Evolutionary conservation across 1,140 invertebrate species (phyloP), one percentile per base, ranked within the genome.

Genomic region (Chionoecetes opilio): DNA sequence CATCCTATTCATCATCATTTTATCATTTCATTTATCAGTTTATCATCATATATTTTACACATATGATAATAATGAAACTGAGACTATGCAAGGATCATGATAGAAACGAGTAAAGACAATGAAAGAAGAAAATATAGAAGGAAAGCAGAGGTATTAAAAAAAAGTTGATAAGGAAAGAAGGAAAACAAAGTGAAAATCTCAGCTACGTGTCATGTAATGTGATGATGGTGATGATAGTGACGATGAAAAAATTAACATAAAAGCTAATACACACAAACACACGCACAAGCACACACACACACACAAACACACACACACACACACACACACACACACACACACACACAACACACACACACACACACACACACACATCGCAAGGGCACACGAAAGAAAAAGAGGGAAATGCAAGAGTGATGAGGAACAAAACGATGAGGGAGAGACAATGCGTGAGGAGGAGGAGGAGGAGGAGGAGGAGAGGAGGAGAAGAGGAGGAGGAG

Each of bases 301-400:
- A 87, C 85, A 87, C 85, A 86, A 3, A 87, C 85, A 87, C 85
- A 87, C 85, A 87, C 85, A 87, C 85, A 87, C 85, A 87, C 85
- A 87, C 85, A 86, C 86, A 88, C 86, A 88, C 86, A 88, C 86
- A 88, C 86, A 88, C 86, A 88, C 86, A 88, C 86, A 88, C 86
- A 88, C 86, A 88, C 86, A 86, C 86, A 88, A 88, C 86, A 88
- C 86, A 88, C 86, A 88, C 35, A 88, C 86, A 88, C 86, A 88
- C 86, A 88, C 86, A 38, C 34, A 37, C 34, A 88, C 86, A 88
- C 86, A 38, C 35, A 88, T 17, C 34, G 11, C 3, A 37, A 6
- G 41, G 34, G 26, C n/a, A 26, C 6, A 5, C 26, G n/a, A 75
- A 8, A 17, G 63, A 26, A 75, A n/a, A 26, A 75, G 21, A n/a